Conservation (phyloP, 2,797 vertebrate genomes). For the Harpagifer antarcticus region DNA sequence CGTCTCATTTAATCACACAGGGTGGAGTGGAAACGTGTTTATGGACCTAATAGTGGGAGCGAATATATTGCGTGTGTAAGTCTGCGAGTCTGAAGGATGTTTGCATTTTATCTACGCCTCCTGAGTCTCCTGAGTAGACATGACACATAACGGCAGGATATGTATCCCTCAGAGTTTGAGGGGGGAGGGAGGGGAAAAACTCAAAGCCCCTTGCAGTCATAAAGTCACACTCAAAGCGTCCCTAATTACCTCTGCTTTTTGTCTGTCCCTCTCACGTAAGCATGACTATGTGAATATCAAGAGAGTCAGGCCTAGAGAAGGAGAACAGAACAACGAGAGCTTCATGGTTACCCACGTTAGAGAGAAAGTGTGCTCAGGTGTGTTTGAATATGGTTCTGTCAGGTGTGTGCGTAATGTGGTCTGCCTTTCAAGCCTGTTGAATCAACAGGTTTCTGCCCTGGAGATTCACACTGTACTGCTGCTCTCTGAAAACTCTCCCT, state of each 20-base stretch:
- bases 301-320: constrained; percentile 3
- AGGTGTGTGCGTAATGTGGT: constrained; percentile 26
- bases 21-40: constrained; percentile 72
- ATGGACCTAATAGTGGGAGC: constrained; percentile 59
- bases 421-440: constrained; percentile 22
- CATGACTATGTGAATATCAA: constrained; percentile 54
- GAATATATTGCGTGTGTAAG: constrained; percentile 48
- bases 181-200: constrained; percentile 33
- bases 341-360: constrained; percentile 4
- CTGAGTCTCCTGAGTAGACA: constrained; percentile 49
- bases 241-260: constrained; percentile 73
- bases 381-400: constrained; percentile 40
- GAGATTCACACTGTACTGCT: constrained; percentile 20
- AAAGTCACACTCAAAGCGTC: constrained; percentile 60
- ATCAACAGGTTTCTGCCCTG: constrained; percentile 32
- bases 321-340: constrained; percentile 17
- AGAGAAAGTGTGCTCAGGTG: constrained; percentile 66
- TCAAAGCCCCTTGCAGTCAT: constrained; percentile 61
- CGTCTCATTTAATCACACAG: constrained; percentile 78
- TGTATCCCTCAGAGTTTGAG: constrained; percentile 47
- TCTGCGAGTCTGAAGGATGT: constrained; percentile 31
- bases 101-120: constrained; percentile 51
- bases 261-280: constrained; percentile 58
- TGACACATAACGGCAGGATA: constrained; percentile 61
- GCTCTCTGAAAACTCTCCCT: constrained; percentile 8